These are phyloP conservation scores for Leucopternis melanops DNA, from an alignment of 2,113 vertebrate species.

Conservation along the genomic window DNA sequence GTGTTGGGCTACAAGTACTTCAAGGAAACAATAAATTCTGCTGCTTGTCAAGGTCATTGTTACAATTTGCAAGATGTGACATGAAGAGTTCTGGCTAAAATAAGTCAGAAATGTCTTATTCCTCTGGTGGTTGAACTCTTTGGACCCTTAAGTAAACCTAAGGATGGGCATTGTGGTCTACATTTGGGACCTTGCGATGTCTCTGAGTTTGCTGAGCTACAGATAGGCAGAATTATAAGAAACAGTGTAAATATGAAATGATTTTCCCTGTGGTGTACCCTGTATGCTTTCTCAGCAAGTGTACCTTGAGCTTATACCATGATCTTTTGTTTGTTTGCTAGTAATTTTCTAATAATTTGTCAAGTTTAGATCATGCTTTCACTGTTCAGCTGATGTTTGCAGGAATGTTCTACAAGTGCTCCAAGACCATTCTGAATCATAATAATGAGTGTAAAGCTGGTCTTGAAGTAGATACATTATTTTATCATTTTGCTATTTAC, in stretches of 20 bases:
- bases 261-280: background rate
- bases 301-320: background rate
- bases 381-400: background rate
- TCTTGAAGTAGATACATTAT: background rate
- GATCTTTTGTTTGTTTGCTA: background rate
- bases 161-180: background rate
- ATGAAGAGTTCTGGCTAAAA: constrained; percentile 51
- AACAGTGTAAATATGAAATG: background rate
- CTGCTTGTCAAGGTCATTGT: constrained; percentile 4
- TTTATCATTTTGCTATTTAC: background rate
- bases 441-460: background rate
- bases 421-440: background rate
- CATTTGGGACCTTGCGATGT: background rate
- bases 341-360: background rate
- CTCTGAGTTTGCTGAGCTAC: background rate
- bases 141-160: background rate
- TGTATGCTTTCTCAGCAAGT: background rate
- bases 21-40: constrained; percentile 44
- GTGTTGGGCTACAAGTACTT: constrained; percentile 32
- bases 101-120: background rate
- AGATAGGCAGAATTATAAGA: background rate
- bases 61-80: constrained; percentile 38
- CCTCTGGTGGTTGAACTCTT: background rate
- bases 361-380: background rate
- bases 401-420: background rate